phyloP scores from a whole-genome alignment of 2,888 invertebrate species.

The Spatulosminthurus flaviceps region DNA sequence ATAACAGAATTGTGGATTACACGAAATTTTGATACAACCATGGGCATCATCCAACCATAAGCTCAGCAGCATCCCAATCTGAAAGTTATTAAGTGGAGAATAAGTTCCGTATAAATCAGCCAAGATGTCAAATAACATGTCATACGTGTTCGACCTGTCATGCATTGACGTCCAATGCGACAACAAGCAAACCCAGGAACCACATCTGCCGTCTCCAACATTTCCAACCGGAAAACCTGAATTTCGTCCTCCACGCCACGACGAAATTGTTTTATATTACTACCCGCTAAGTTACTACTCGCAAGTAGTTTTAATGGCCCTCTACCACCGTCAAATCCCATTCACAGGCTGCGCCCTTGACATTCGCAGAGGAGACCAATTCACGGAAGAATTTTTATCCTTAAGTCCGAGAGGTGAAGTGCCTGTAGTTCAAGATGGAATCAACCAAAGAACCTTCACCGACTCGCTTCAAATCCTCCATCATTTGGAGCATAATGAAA shows the following conservation, averaged over 20 bases:
- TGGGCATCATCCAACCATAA: too few species aligned
- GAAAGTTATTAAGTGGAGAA: too few species aligned
- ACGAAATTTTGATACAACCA: too few species aligned
- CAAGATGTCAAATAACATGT: neutral
- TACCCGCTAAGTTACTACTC: constrained; percentile 15
- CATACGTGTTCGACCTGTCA: neutral
- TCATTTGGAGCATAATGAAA: constrained; percentile 5
- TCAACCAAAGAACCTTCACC: neutral
- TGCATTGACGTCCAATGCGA: neutral
- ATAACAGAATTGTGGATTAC: too few species aligned
- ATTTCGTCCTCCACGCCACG: neutral
- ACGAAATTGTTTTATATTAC: constrained; percentile 18
- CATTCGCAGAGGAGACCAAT: constrained; percentile 74
- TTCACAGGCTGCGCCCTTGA: constrained; percentile 75
- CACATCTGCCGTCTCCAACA: neutral
- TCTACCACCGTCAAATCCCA: constrained; percentile 77
- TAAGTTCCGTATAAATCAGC: too few species aligned
- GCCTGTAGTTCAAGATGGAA: constrained; percentile 77
- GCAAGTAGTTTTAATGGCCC: constrained; percentile 74
- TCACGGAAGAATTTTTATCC: constrained; percentile 77
- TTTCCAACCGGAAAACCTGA: neutral
- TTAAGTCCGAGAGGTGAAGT: constrained; percentile 81
- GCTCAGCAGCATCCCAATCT: too few species aligned
- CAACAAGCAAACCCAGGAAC: neutral
- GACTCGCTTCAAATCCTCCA: constrained; percentile 27